phyloP scores from a whole-genome alignment of 2,113 vertebrate genomes.

The Myotis davidii region DNA sequence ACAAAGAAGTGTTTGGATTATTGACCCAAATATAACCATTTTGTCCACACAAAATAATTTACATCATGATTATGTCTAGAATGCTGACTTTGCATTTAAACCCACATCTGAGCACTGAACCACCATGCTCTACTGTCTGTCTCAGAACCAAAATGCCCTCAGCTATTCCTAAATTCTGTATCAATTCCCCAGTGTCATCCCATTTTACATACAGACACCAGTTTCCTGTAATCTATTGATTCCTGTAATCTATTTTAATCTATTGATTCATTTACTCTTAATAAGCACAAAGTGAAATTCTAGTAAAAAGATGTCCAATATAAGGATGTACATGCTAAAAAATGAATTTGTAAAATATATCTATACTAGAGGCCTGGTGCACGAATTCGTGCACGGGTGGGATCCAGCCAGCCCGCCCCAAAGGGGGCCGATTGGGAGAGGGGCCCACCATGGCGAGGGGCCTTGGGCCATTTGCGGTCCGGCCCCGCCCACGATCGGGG shows the following conservation, averaged over 20 bases:
- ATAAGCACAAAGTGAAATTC: neutral
- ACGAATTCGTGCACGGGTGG: too few species aligned
- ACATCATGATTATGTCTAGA: neutral
- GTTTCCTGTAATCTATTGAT: neutral
- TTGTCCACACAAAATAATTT: neutral
- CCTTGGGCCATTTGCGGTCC: too few species aligned
- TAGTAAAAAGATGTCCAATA: neutral
- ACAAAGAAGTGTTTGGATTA: neutral
- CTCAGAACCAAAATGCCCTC: neutral
- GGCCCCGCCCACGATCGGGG: too few species aligned
- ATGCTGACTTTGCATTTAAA: neutral
- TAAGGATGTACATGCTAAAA: neutral
- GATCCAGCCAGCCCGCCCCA: too few species aligned
- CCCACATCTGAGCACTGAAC: neutral
- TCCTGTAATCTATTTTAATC: neutral
- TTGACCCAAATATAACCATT: neutral
- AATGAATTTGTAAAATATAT: neutral
- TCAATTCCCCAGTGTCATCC: neutral
- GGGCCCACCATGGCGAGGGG: accelerated
- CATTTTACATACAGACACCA: neutral
- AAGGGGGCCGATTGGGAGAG: too few species aligned
- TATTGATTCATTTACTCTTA: neutral
- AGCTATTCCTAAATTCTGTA: neutral
- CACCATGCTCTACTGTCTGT: neutral
- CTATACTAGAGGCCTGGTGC: neutral